Evolutionary conservation across 2,113 vertebrate species (phyloP).

Genomic region (Cygnus atratus): DNA sequence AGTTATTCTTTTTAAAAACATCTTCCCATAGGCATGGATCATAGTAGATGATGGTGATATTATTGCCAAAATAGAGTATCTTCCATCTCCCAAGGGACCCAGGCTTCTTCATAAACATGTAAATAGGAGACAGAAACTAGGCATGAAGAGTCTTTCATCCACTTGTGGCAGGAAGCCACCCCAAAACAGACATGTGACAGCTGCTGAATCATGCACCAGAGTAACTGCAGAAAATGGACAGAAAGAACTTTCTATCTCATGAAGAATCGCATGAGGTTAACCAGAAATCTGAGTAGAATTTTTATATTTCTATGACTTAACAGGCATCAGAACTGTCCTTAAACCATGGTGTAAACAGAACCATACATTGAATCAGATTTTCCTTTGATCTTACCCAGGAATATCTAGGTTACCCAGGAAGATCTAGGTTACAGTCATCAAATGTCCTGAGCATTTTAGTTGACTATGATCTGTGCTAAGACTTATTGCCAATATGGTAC

Average conservation of each 20-base stretch:
- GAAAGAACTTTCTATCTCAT: background rate
- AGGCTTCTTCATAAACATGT: background rate
- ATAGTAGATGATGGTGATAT: background rate
- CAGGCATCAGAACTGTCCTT: background rate
- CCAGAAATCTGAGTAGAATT: background rate
- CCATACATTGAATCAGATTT: background rate
- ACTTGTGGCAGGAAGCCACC: background rate
- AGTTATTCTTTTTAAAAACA: constrained; percentile 29
- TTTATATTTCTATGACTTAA: background rate
- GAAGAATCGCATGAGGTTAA: background rate
- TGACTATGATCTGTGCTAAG: background rate
- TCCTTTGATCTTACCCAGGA: background rate
- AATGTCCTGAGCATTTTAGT: background rate
- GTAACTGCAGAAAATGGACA: background rate
- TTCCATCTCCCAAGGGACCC: background rate
- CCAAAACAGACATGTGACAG: background rate
- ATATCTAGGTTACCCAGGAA: background rate
- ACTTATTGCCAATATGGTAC: background rate
- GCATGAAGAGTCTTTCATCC: background rate
- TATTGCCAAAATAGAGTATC: background rate
- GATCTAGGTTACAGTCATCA: background rate
- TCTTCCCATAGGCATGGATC: constrained; percentile 1
- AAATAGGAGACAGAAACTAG: background rate
- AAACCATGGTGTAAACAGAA: background rate
- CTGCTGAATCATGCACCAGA: background rate